Percentiles rank a stretch among this genome's conserved stretches.
These are phyloP conservation scores for Oryzias celebensis DNA, from an alignment of 2,113 vertebrate genomes.

Conservation along the genomic window DNA sequence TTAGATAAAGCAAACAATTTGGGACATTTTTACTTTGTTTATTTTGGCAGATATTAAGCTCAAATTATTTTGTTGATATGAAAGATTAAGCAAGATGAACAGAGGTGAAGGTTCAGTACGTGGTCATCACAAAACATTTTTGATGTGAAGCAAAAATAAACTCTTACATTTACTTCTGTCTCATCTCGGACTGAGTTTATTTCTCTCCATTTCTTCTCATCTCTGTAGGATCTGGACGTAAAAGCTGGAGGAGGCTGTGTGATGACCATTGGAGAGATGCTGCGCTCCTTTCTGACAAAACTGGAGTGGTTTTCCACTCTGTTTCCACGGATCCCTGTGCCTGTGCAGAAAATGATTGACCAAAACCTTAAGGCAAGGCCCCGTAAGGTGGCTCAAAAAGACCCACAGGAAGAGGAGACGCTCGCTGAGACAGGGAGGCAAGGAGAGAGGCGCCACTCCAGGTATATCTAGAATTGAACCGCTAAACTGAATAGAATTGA, in stretches of 20 bases:
- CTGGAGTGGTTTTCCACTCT: conserved; percentile 98
- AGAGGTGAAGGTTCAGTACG: conserved; percentile 82
- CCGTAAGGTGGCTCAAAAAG: conserved; percentile 86
- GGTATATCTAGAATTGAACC: conserved; percentile 68
- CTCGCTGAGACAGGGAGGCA: conserved; percentile 83
- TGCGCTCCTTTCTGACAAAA: conserved; percentile 97
- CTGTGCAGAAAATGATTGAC: conserved; percentile 96
- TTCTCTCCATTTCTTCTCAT: conserved; percentile 49
- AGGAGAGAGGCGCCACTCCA: conserved; percentile 85
- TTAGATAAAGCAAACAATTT: conserved; percentile 40
- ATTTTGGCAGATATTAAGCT: conserved; percentile 50
- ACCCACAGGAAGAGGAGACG: conserved; percentile 82
- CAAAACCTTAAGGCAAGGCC: conserved; percentile 94
- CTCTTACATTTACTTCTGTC: neutral
- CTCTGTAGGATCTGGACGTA: conserved; percentile 91
- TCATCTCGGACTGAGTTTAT: conserved; percentile 13
- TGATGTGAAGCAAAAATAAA: conserved; percentile 35
- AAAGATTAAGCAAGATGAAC: conserved; percentile 80
- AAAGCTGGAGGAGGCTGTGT: conserved; percentile 97
- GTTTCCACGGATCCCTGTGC: conserved; percentile 97
- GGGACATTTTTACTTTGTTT: conserved; percentile 56
- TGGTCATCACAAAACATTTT: conserved; percentile 77
- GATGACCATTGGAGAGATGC: conserved; percentile 98
- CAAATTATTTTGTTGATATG: conserved; percentile 49
- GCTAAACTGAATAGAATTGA: too few relatives aligned